These are phyloP conservation scores for Oeneis ivallda DNA, from an alignment of 2,888 invertebrate genomes.

Conservation along the genomic window DNA sequence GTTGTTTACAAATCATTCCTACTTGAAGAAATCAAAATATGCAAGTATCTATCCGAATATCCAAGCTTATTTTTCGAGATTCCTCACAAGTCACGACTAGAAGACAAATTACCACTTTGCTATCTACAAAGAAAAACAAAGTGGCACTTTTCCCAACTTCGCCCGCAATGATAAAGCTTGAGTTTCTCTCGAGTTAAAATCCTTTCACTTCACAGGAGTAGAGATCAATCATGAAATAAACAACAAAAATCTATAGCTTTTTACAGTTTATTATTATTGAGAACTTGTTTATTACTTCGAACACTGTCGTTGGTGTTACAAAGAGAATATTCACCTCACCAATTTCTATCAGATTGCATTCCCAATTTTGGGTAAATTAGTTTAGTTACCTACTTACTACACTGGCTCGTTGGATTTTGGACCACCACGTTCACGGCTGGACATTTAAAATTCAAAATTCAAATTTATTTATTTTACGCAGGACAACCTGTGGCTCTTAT, in stretches of 20 bases:
- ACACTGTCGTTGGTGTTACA: background rate
- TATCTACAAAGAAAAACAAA: constrained; percentile 18
- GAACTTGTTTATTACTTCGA: constrained; percentile 2
- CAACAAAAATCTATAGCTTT: constrained; percentile 6
- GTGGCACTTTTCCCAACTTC: constrained; percentile 11
- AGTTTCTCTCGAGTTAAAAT: constrained; percentile 24
- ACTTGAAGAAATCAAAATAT: background rate
- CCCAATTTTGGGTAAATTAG: too few species aligned
- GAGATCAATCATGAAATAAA: constrained; percentile 28
- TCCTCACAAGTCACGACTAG: constrained; percentile 6
- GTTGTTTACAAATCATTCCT: too few species aligned
- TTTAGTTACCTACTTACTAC: too few species aligned
- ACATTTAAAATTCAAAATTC: too few species aligned
- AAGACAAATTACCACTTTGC: constrained; percentile 18
- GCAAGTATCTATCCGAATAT: background rate
- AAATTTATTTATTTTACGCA: too few species aligned
- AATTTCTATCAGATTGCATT: background rate
- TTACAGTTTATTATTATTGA: constrained; percentile 1
- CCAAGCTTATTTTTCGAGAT: background rate
- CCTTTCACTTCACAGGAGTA: constrained; percentile 14
- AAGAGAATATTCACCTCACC: background rate
- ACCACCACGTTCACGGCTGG: too few species aligned
- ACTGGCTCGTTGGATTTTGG: too few species aligned
- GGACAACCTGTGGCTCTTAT: too few species aligned
- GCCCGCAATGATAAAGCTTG: constrained; percentile 6